These are phyloP conservation scores for Diachasmimorpha longicaudata DNA, from an alignment of 1,140 invertebrate genomes.

Conservation along the genomic window DNA sequence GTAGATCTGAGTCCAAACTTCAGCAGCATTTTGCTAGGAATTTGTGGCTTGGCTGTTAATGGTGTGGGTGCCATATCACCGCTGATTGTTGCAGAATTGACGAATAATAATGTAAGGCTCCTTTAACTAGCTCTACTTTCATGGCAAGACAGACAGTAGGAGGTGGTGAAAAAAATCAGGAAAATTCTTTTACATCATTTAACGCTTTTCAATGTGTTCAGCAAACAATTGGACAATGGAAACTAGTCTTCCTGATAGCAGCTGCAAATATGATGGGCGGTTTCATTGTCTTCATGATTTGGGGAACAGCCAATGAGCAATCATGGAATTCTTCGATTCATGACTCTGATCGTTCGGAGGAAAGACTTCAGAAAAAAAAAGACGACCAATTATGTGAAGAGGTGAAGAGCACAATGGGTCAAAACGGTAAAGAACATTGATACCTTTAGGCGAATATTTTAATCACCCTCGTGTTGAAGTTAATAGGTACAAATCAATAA, in stretches of 20 bases:
- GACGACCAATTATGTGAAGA: not conserved
- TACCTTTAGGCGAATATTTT: too few relatives aligned
- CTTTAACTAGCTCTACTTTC: too few relatives aligned
- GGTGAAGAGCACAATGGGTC: too few relatives aligned
- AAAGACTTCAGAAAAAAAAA: slow-evolving; percentile 7
- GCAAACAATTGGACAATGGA: slow-evolving; percentile 74
- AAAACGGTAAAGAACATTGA: too few relatives aligned
- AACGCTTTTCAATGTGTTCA: slow-evolving; percentile 42
- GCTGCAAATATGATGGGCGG: slow-evolving; percentile 62
- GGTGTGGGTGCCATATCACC: slow-evolving; percentile 67
- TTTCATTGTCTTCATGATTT: slow-evolving; percentile 64
- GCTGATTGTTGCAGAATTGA: slow-evolving; percentile 66
- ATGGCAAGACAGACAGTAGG: too few relatives aligned
- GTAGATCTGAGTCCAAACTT: slow-evolving; percentile 75
- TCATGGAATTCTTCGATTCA: slow-evolving; percentile 65
- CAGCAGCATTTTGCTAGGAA: slow-evolving; percentile 67
- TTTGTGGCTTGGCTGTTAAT: slow-evolving; percentile 64
- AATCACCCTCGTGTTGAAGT: too few relatives aligned
- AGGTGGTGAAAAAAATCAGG: too few relatives aligned
- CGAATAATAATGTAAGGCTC: slow-evolving; percentile 66
- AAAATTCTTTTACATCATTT: too few relatives aligned
- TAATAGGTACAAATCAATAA: too few relatives aligned
- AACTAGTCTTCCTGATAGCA: slow-evolving; percentile 69
- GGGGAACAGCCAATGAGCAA: slow-evolving; percentile 68
- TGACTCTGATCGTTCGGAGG: not conserved